Conservation (phyloP, 2,113 vertebrate species). For the Leucopsar rothschildi region DNA sequence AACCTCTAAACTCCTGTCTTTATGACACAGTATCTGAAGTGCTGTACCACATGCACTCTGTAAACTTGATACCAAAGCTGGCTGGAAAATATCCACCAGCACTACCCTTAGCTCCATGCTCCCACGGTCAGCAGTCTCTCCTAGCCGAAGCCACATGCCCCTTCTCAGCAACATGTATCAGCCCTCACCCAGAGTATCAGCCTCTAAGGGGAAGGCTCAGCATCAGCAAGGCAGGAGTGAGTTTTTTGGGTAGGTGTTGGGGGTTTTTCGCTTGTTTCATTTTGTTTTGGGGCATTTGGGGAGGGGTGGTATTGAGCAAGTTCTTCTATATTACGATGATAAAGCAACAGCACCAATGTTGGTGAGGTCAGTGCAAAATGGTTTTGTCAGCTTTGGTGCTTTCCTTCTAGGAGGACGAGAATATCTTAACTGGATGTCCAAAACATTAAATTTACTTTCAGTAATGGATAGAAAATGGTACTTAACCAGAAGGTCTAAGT, state of each 20-base stretch:
- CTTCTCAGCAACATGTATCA: not conserved
- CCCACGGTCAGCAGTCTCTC: not conserved
- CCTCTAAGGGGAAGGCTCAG: not conserved
- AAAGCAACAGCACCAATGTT: not conserved
- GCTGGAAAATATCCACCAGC: not conserved
- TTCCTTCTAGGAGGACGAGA: not conserved
- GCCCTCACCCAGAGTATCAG: not conserved
- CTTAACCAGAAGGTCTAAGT: not conserved
- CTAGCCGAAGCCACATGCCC: not conserved
- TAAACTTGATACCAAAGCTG: not conserved
- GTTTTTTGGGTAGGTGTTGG: rapidly evolving
- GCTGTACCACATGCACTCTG: not conserved
- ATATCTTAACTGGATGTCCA: not conserved
- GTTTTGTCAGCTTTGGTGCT: not conserved
- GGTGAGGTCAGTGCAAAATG: not conserved
- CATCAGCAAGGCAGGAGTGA: not conserved
- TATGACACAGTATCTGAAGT: not conserved
- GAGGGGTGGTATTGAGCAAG: not conserved
- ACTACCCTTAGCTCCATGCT: not conserved
- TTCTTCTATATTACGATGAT: not conserved
- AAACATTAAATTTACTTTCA: not conserved
- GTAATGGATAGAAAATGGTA: not conserved
- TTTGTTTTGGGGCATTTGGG: not conserved
- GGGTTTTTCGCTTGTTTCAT: rapidly evolving
- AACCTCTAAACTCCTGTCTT: not conserved